Conservation (phyloP, 2,113 vertebrate species). For the Dendrocopos noguchii region DNA sequence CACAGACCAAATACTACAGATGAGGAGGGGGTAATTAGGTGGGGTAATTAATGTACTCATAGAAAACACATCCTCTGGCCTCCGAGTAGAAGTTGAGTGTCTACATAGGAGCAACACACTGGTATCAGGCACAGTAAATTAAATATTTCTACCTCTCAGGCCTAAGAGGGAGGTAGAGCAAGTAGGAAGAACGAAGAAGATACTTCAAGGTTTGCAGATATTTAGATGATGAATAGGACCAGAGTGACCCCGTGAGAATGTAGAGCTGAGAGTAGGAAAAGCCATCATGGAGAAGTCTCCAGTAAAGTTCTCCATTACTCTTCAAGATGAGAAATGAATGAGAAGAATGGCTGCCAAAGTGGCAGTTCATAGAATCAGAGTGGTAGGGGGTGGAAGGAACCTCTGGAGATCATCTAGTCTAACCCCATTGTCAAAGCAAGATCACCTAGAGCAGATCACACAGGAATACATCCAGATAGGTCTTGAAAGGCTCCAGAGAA, state of each 20-base stretch:
- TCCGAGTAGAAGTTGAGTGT: background rate
- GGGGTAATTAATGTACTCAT: background rate
- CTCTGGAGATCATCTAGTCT: no score
- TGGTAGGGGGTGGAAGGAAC: no score
- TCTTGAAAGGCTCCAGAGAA: no score
- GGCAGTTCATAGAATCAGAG: background rate
- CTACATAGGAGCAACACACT: background rate
- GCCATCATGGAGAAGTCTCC: background rate
- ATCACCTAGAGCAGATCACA: no score
- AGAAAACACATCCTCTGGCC: background rate
- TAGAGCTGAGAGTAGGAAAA: background rate
- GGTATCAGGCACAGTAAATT: background rate
- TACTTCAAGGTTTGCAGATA: background rate
- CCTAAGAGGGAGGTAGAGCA: background rate
- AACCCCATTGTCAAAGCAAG: no score
- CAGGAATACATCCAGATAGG: no score
- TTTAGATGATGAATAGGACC: background rate
- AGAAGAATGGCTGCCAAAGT: background rate
- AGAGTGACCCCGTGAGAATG: background rate
- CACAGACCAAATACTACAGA: background rate
- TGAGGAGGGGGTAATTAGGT: background rate
- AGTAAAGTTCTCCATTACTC: background rate
- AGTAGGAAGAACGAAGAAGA: background rate
- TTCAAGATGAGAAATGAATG: rapidly evolving
- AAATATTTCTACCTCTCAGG: background rate